These are phyloP conservation scores for Neodiprion lecontei DNA, from an alignment of 1,140 invertebrate species.

Conservation along the genomic window DNA sequence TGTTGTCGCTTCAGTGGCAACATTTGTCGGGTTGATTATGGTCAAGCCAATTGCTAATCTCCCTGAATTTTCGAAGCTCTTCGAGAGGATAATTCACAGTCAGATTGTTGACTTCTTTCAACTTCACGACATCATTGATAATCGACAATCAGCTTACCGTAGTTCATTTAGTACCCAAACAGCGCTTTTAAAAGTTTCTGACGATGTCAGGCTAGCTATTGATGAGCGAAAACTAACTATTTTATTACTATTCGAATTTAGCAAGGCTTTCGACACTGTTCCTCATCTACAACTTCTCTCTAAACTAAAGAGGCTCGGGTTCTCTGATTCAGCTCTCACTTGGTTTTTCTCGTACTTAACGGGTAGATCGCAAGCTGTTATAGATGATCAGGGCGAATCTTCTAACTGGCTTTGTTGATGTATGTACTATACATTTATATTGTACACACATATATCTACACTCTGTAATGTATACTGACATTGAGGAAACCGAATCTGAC, in stretches of 20 bases:
- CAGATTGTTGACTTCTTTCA: background rate
- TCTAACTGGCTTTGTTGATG: background rate
- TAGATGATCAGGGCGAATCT: background rate
- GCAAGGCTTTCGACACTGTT: background rate
- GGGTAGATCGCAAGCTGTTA: background rate
- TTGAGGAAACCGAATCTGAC: too few relatives aligned
- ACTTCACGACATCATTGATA: background rate
- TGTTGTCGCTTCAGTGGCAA: background rate
- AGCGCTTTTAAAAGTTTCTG: background rate
- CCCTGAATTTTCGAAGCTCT: too few relatives aligned
- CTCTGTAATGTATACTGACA: too few relatives aligned
- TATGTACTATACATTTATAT: too few relatives aligned
- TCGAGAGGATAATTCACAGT: background rate
- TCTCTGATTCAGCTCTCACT: background rate
- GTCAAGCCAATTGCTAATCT: background rate
- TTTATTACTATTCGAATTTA: background rate
- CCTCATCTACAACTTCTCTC: background rate
- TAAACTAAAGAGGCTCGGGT: background rate
- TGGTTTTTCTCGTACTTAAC: slow-evolving; percentile 1
- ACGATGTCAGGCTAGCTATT: background rate
- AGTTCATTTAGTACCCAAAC: background rate
- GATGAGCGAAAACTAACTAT: background rate
- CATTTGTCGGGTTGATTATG: background rate
- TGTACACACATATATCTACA: too few relatives aligned
- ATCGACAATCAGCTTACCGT: background rate